A percentile compares a stretch with the other conserved stretches of the same genome.
phyloP scores from a whole-genome alignment of 2,797 vertebrate species.

The Argentina silus region DNA sequence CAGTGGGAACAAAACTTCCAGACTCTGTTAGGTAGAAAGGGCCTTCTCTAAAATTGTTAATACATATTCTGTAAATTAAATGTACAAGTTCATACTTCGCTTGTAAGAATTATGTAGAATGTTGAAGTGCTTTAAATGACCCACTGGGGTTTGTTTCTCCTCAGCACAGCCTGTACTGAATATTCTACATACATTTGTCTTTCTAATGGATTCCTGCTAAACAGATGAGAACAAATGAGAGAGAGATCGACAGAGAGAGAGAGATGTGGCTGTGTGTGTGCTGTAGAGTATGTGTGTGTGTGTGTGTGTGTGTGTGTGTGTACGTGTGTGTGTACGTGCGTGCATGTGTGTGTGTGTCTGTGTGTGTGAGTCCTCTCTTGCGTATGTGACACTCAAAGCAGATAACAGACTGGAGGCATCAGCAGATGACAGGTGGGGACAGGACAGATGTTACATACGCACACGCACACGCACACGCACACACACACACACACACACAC shows the following conservation, averaged over 20 bases:
- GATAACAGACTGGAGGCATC: conserved; percentile 24
- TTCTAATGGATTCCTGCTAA: conserved; percentile 28
- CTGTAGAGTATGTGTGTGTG: not conserved
- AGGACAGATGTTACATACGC: conserved; percentile 48
- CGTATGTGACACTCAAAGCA: conserved; percentile 39
- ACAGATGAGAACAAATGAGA: conserved; percentile 1
- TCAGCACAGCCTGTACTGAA: conserved; percentile 18
- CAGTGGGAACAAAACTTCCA: not conserved
- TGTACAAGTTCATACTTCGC: not conserved
- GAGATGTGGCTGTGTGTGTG: conserved; percentile 14
- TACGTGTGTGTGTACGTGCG: not conserved
- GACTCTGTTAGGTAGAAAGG: not conserved
- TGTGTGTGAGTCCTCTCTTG: conserved; percentile 10
- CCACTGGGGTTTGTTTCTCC: conserved; percentile 13
- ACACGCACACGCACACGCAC: conserved; percentile 16
- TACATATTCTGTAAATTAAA: not conserved
- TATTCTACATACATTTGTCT: conserved; percentile 25
- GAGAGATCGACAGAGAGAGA: not conserved
- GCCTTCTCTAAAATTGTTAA: not conserved
- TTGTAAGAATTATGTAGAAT: not conserved
- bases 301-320: not conserved
- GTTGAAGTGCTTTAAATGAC: not conserved
- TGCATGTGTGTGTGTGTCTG: not conserved
- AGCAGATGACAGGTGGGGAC: conserved; percentile 46
- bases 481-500: not conserved